phyloP scores from a whole-genome alignment of 2,113 vertebrate genomes.

The Pelecanoides urinatrix region DNA sequence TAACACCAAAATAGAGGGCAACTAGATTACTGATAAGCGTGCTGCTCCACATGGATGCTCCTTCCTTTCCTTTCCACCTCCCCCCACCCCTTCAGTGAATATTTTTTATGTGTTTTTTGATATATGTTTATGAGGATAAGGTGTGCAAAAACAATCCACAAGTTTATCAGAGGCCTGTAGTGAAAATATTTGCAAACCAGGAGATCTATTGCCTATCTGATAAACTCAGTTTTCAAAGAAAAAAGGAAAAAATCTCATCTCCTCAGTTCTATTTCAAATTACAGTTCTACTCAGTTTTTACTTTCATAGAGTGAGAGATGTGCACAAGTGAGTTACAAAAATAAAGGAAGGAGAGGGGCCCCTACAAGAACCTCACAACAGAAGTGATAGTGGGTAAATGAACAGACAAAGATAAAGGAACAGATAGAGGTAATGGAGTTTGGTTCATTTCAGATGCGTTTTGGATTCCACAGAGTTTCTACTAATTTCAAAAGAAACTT shows the following conservation, averaged over 20 bases:
- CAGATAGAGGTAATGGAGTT: neutral
- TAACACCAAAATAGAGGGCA: neutral
- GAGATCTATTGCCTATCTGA: neutral
- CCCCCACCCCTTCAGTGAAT: neutral
- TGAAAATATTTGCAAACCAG: constrained; percentile 13
- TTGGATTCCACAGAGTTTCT: neutral
- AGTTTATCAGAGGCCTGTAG: constrained; percentile 27
- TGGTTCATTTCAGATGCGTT: neutral
- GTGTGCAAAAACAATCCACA: constrained; percentile 18
- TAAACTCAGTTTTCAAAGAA: neutral
- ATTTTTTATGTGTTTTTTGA: neutral
- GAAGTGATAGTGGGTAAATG: neutral
- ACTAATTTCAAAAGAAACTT: neutral
- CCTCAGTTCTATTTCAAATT: neutral
- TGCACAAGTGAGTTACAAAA: neutral
- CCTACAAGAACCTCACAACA: neutral
- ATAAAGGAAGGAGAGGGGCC: neutral
- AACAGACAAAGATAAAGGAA: neutral
- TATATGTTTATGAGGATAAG: constrained; percentile 6
- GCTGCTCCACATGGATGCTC: neutral
- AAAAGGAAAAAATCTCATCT: neutral
- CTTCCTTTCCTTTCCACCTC: neutral
- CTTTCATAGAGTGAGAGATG: neutral
- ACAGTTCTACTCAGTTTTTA: neutral
- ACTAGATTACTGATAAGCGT: neutral